Percentiles rank a stretch among this genome's conserved stretches.
Evolutionary conservation across 2,888 invertebrate species (phyloP).

Genomic region (Caenorhabditis zanzibari): DNA sequence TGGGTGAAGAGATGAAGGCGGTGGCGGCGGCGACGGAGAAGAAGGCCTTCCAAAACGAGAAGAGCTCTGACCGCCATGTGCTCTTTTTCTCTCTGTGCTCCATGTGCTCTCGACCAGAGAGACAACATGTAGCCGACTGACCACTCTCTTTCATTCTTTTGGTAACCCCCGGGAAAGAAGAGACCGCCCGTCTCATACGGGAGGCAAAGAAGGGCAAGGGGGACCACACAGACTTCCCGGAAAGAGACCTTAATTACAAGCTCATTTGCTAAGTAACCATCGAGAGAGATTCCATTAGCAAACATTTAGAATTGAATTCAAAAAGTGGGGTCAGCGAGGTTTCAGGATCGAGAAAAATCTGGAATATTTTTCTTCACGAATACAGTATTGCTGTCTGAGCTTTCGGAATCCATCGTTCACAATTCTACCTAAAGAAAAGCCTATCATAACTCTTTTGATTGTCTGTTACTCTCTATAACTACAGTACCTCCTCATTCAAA

Average conservation of each 20-base stretch:
- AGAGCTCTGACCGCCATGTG: slow-evolving; percentile 42
- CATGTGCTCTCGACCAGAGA: slow-evolving; percentile 32
- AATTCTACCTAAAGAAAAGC: no score
- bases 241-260: slow-evolving; percentile 33
- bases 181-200: slow-evolving; percentile 40
- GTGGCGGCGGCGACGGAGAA: background rate
- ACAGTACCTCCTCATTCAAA: background rate
- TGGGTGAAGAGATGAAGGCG: slow-evolving; percentile 50
- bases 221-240: background rate
- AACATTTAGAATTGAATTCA: slow-evolving; percentile 11
- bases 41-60: slow-evolving; percentile 35
- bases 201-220: slow-evolving; percentile 1
- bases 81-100: slow-evolving; percentile 38
- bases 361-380: background rate
- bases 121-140: slow-evolving; percentile 40
- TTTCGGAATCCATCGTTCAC: no score
- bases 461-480: no score
- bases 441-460: no score
- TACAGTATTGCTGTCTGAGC: no score
- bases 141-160: slow-evolving; percentile 40
- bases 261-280: slow-evolving; percentile 37
- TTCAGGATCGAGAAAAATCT: background rate
- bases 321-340: background rate
- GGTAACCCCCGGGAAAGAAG: slow-evolving; percentile 1
- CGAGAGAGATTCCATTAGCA: slow-evolving; percentile 5